Conservation (phyloP, 2,113 vertebrate genomes). For the Xenotilapia caudafasciata region DNA sequence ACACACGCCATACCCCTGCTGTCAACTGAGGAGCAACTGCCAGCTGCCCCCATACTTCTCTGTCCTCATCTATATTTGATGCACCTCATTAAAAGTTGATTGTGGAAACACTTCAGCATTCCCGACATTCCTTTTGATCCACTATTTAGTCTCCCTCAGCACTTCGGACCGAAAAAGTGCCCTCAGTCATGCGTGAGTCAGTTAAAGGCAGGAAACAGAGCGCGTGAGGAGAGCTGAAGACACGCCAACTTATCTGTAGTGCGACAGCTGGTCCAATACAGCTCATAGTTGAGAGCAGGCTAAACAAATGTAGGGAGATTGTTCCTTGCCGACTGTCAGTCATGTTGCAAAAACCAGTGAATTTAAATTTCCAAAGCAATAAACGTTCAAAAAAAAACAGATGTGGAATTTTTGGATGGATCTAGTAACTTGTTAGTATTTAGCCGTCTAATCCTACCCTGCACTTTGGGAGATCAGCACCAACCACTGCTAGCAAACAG, state of each 20-base stretch:
- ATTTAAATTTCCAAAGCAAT: background rate
- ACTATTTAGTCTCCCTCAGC: constrained; percentile 40
- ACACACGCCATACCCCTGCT: background rate
- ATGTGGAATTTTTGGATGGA: background rate
- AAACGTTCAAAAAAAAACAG: accelerated
- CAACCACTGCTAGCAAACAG: background rate
- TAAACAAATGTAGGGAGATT: background rate
- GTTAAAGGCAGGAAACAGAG: background rate
- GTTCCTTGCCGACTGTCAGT: background rate
- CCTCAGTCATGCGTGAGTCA: background rate
- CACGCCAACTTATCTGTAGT: background rate
- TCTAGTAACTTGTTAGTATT: background rate
- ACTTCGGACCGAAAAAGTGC: background rate
- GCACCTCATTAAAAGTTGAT: constrained; percentile 62
- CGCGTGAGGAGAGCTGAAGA: background rate
- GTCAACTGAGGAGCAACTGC: constrained; percentile 28
- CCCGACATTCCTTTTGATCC: constrained; percentile 44
- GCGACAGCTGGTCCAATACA: background rate
- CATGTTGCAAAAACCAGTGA: background rate
- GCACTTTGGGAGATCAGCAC: background rate
- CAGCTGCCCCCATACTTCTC: constrained; percentile 37
- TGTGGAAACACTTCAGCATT: constrained; percentile 43
- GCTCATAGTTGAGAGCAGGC: constrained; percentile 1
- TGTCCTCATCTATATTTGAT: constrained; percentile 62
- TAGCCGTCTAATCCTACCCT: background rate